A percentile compares a stretch with the other conserved stretches of the same genome.
These are phyloP conservation scores for Microplitis mediator DNA, from an alignment of 1,140 invertebrate genomes.

Conservation along the genomic window DNA sequence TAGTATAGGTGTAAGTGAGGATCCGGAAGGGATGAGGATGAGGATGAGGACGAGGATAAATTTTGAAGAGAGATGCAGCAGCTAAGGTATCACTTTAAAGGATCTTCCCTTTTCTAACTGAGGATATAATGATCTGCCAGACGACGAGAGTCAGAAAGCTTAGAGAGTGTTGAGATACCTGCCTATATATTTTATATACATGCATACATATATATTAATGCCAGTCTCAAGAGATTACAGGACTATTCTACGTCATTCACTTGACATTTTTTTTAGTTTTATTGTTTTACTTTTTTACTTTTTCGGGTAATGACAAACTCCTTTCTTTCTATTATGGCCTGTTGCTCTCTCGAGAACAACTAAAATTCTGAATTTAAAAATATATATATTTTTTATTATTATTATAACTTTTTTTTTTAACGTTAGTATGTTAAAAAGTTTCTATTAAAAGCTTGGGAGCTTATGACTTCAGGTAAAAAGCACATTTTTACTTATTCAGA, in stretches of 20 bases:
- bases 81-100: neutral
- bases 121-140: neutral
- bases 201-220: neutral
- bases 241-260: neutral
- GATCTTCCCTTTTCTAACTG: neutral
- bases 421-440: too few species aligned
- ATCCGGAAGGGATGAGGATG: conserved; percentile 31
- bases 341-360: conserved; percentile 1
- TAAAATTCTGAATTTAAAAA: neutral
- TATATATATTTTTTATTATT: too few species aligned
- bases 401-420: too few species aligned
- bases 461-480: too few species aligned
- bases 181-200: too few species aligned
- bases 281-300: too few species aligned
- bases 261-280: neutral
- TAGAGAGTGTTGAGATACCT: neutral
- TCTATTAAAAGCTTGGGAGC: too few species aligned
- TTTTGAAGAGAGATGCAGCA: neutral
- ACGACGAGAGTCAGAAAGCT: neutral
- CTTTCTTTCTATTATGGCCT: neutral
- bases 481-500: too few species aligned
- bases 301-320: neutral
- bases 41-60: neutral
- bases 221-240: neutral
- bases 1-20: conserved; percentile 32